Percentiles rank a stretch among this genome's conserved stretches.
Evolutionary conservation across 1,140 invertebrate genomes (phyloP).

Genomic region (Ruditapes philippinarum): DNA sequence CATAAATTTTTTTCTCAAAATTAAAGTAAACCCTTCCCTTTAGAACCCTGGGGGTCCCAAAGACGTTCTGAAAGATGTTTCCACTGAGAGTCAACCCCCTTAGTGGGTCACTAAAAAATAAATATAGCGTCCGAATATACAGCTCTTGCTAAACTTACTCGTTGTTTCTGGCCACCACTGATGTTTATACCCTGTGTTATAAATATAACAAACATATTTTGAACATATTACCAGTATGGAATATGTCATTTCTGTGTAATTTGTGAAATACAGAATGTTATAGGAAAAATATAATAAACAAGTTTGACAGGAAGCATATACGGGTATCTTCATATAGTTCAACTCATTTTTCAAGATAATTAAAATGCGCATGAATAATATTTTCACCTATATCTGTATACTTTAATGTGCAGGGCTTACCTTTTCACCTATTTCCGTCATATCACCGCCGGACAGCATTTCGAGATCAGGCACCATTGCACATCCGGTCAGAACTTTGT

Average conservation of each 20-base stretch:
- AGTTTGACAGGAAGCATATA: too few species aligned
- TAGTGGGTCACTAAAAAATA: constrained; percentile 90
- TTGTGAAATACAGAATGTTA: too few species aligned
- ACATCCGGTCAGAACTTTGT: constrained; percentile 88
- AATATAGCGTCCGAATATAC: constrained; percentile 88
- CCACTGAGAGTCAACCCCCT: constrained; percentile 87
- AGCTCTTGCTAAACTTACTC: constrained; percentile 87
- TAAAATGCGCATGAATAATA: too few species aligned
- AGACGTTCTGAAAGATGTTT: constrained; percentile 84
- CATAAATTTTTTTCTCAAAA: too few species aligned
- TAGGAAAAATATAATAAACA: background rate
- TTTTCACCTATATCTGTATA: too few species aligned
- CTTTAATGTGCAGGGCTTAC: too few species aligned
- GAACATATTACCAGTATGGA: background rate
- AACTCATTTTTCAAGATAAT: too few species aligned
- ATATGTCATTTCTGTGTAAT: background rate
- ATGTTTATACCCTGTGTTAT: constrained; percentile 84
- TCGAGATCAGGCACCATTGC: constrained; percentile 91
- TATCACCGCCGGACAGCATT: constrained; percentile 90
- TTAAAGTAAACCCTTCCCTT: constrained; percentile 78
- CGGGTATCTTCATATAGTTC: too few species aligned
- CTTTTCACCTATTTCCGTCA: constrained; percentile 88
- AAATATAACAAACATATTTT: background rate
- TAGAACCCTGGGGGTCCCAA: constrained; percentile 88
- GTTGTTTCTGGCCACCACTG: constrained; percentile 88